These are phyloP conservation scores for Montipora cactus DNA, from an alignment of 64 coral and sea anemone genomes.

Conservation along the genomic window DNA sequence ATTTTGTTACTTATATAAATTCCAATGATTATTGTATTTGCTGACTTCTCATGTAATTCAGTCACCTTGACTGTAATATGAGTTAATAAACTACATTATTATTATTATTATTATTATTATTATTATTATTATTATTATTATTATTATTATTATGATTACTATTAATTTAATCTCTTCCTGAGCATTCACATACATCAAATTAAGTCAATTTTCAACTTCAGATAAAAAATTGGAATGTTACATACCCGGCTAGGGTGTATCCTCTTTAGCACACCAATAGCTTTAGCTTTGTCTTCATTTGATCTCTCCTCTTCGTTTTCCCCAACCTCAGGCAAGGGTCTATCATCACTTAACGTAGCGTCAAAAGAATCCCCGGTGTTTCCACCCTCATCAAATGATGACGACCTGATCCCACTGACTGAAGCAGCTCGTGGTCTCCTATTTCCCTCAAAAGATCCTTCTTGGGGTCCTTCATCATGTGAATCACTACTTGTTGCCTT, in stretches of 20 bases:
- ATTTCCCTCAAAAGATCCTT: background rate
- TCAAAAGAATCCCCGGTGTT: background rate
- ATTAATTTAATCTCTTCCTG: background rate
- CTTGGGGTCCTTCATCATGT: conserved; percentile 23
- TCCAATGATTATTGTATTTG: too few relatives aligned
- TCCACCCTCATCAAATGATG: background rate
- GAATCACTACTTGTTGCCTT: conserved; percentile 31
- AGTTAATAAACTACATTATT: too few relatives aligned
- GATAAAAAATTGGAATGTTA: background rate
- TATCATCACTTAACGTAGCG: background rate
- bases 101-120: too few relatives aligned
- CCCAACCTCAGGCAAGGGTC: background rate
- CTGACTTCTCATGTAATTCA: too few relatives aligned
- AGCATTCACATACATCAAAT: too few relatives aligned
- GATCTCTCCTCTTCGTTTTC: conserved; percentile 13
- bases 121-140: too few relatives aligned
- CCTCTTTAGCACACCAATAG: conserved; percentile 59
- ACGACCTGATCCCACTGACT: background rate
- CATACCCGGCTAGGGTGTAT: conserved; percentile 67
- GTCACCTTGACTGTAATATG: too few relatives aligned
- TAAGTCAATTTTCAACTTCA: background rate
- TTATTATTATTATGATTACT: too few relatives aligned
- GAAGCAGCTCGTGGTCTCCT: conserved; percentile 7
- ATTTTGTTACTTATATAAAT: too few relatives aligned
- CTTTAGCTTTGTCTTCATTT: conserved; percentile 41